phyloP scores from a whole-genome alignment of 2,113 vertebrate species.

The Caretta caretta region DNA sequence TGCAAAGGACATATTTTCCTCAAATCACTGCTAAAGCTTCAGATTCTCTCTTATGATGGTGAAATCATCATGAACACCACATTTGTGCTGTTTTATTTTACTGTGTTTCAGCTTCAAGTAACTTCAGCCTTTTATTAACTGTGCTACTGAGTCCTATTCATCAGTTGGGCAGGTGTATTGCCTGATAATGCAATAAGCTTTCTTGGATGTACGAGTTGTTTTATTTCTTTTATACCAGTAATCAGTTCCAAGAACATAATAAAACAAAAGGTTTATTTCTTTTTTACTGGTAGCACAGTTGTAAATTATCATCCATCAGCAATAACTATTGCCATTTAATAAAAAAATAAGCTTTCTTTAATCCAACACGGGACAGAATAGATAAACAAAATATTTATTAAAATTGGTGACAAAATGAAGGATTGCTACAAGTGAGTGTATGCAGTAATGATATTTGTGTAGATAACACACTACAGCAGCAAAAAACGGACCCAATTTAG shows the following conservation, averaged over 20 bases:
- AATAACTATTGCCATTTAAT: conserved; percentile 80
- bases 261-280: conserved; percentile 81
- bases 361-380: conserved; percentile 62
- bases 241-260: conserved; percentile 78
- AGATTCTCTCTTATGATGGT: conserved; percentile 33
- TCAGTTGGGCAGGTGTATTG: conserved; percentile 83
- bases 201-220: conserved; percentile 78
- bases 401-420: conserved; percentile 66
- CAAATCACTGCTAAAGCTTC: conserved; percentile 39
- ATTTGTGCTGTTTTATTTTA: conserved; percentile 66
- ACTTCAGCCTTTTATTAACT: conserved; percentile 81
- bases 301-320: conserved; percentile 78
- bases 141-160: conserved; percentile 81
- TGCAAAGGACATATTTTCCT: conserved; percentile 16
- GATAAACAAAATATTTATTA: conserved; percentile 75
- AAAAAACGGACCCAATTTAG: conserved; percentile 57
- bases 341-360: conserved; percentile 76
- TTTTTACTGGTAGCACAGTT: conserved; percentile 49
- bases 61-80: conserved; percentile 58
- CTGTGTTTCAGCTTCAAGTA: conserved; percentile 73
- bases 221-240: conserved; percentile 79
- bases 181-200: conserved; percentile 82
- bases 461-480: conserved; percentile 30
- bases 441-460: conserved; percentile 52
- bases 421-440: conserved; percentile 16